Base-by-base conservation (phyloP, 1,140 invertebrate species). In the Bombus balteatus region DNA sequence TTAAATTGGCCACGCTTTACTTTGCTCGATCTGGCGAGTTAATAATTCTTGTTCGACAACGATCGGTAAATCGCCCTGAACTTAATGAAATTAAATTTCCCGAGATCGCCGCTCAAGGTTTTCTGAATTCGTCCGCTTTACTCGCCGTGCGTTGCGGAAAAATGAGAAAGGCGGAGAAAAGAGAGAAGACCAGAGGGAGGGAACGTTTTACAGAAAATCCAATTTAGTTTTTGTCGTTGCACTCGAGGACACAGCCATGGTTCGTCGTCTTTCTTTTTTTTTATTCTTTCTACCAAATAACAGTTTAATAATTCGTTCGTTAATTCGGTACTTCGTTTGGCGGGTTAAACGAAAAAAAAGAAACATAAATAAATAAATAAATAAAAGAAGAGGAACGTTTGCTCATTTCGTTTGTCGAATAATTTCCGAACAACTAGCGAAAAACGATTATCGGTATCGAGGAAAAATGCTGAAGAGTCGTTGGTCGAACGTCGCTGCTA, bases 1-100 rank as follows among this genome's bases (percentile, higher is more conserved):
- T 89, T 86, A 79, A 89, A 86, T 82, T 53, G 75, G 59, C 66
- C 68, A 37, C 77, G 68, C 18, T 70, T 72, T 47, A 25, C 66
- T 25, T 68, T 34, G 25, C 22, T 4, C 66, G 34, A 80, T 57
- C n/a, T 32, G 32, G 53, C 53, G 3, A 37, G 66, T 85, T 85
- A 72, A 85, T 85, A 79, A 85, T 68, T 85, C 47, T 68, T 25
- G 28, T 68, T n/a, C 41, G 70, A 47, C 13, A 34, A 59, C 47
- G 39, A 76, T 76, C 72, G 37, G 12, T 25, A 32, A 28, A 68
- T 68, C 37, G 34, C 8, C 5, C 32, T 47, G 2, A 32, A 68
- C 34, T 53, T 66, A 66, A 34, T 59, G 62, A 28, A 83, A 77
- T 83, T 68, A 53, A 41, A 68, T 83, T 83, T 53, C 37, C 8